Evolutionary conservation across 2,797 vertebrate genomes (phyloP), one percentile per base, ranked within the genome.

Genomic region (Emys orbicularis): DNA sequence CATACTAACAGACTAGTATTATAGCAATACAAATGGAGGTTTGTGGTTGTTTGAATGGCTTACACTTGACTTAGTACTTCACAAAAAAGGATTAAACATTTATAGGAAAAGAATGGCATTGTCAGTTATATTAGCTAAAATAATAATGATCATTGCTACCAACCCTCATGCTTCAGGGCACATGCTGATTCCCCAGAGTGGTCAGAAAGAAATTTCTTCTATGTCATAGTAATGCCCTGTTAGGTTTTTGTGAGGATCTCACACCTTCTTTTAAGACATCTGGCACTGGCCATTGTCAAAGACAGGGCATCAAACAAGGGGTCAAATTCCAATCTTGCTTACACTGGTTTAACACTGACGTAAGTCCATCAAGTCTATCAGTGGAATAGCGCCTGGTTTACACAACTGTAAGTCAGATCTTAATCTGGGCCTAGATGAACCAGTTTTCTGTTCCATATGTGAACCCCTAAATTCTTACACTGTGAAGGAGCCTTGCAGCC

Each of bases 361-460:
- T 47, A 76, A 76, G 23, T 54, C 50, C 50, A 50, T n/a, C 25
- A 76, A 76, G 23, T 54, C 50, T 50, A 50, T n/a, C 25, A 53
- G 6, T 53, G 29, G 37, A 29, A 19, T 49, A 31, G 27, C 29
- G 16, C 15, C 47, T 34, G 5, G 31, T 57, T 50, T 49, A 37
- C 76, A 34, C 18, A 16, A 27, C 10, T 25, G 41, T 29, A 5
- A 53, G 8, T 6, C 19, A 52, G 81, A 21, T 2, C n/a, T 72
- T 23, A 18, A 5, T 5, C 21, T 1, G 13, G 90, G 50, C 18
- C 47, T 5, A 2, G 1, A 7, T 1, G 25, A 25, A 0, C 3
- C 29, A 74, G 50, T 21, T 12, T 31, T 44, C 56, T 4, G 27
- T 80, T 89, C 16, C 1, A 23, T 47, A 15, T 6, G 0, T 1